phyloP scores from a whole-genome alignment of 2,113 vertebrate genomes.

The Gallinago undulata region DNA sequence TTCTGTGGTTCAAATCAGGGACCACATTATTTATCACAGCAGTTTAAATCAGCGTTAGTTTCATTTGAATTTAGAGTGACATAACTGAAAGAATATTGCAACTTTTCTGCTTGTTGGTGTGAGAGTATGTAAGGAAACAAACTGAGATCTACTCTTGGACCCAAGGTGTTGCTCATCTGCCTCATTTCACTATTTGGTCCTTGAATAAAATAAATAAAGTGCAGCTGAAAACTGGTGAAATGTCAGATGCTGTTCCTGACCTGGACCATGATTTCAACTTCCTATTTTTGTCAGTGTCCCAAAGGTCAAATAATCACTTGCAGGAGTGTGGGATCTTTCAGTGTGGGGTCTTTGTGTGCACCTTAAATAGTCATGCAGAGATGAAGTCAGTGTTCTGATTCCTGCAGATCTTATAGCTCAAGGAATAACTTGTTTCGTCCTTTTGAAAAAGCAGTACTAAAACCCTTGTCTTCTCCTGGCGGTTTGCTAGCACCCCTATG shows the following conservation, averaged over 20 bases:
- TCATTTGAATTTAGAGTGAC: background rate
- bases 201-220: background rate
- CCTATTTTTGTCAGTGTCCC: background rate
- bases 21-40: background rate
- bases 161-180: background rate
- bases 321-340: background rate
- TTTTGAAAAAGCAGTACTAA: background rate
- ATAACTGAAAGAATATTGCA: accelerated
- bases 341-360: background rate
- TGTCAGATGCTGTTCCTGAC: background rate
- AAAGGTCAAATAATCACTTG: slow-evolving; percentile 4
- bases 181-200: background rate
- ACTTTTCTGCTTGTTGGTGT: background rate
- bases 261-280: background rate
- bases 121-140: background rate
- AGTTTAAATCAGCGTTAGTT: background rate
- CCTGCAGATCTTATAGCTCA: background rate
- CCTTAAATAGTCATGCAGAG: background rate
- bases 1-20: background rate
- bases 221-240: background rate
- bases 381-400: background rate
- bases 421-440: background rate
- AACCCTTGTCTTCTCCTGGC: background rate
- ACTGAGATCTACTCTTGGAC: background rate
- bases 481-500: background rate